A percentile compares a stretch with the other conserved stretches of the same genome.
Evolutionary conservation across 2,113 vertebrate genomes (phyloP).

Genomic region (Ellobius talpinus): DNA sequence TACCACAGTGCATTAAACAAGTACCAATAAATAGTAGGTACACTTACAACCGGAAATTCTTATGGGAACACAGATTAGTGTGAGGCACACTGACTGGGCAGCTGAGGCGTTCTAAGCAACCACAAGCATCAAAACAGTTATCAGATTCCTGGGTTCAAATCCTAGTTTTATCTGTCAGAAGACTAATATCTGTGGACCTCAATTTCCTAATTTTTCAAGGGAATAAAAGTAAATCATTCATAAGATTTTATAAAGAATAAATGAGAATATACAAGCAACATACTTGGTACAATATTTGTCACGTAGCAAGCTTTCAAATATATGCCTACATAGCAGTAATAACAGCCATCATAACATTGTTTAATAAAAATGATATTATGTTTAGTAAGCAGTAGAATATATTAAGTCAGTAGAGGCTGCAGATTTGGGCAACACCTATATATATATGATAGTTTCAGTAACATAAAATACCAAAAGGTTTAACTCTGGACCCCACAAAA

Average conservation of each 20-base stretch:
- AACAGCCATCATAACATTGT: not conserved
- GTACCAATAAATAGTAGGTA: not conserved
- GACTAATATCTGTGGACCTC: not conserved
- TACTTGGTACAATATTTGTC: not conserved
- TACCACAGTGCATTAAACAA: not conserved
- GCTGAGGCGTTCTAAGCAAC: not conserved
- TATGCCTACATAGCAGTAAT: not conserved
- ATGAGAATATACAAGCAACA: constrained; percentile 13
- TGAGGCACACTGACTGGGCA: not conserved
- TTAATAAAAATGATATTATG: not conserved
- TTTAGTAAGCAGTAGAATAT: not conserved
- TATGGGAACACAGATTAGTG: not conserved
- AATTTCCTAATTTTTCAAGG: constrained; percentile 24
- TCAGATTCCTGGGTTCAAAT: constrained; percentile 8
- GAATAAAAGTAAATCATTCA: not conserved
- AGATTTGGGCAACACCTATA: constrained; percentile 2
- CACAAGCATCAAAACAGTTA: not conserved
- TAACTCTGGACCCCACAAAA: not conserved
- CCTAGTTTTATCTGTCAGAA: not conserved
- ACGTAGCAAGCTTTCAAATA: not conserved
- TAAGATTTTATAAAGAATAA: not conserved
- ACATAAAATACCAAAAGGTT: not conserved
- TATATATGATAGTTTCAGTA: not conserved
- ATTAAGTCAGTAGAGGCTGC: not conserved
- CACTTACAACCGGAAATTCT: not conserved